Evolutionary conservation across 2,888 invertebrate genomes (phyloP), one percentile per base, ranked within the genome.

Genomic region (Bruchidius siliquastri): DNA sequence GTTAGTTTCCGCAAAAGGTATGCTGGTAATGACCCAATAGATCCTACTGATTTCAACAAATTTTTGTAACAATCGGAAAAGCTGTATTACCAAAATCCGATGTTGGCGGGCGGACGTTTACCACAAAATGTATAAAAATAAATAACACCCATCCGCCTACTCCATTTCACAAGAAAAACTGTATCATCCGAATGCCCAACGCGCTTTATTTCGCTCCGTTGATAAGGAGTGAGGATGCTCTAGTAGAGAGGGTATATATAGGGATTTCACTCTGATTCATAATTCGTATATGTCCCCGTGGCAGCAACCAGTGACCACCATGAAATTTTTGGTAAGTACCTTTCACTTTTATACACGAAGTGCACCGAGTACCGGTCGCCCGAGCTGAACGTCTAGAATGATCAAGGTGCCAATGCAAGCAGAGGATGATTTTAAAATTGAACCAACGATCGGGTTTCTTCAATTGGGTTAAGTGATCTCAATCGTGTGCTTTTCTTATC

Each of bases 261-360:
- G 75, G 76, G 80, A 80, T 77, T 79, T 78, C 87, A 77, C 77
- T 76, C 75, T 75, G 75, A 77, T 78, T 72, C 68, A 72, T 75
- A 77, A 76, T 77, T 79, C 75, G 80, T 79, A 77, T 77, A 79
- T 77, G 75, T 80, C 76, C 74, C 75, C 76, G 77, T 77, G 74
- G 76, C 75, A 73, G 72, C 78, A 85, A 84, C 85, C 84, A 82
- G 74, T 70, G 68, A 73, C 84, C 87, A 85, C 78, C 80, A 88
- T 88, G 88, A 88, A 86, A 83, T 83, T 84, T 81, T 81, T 87
- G 86, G 88, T 88, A 84, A 88, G 88, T 84, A 77, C 72, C 82
- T 82, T 82, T 81, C 83, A 79, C 81, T 81, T 77, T 72, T 68
- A 32, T 13, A 49, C 49, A 49, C 49, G 49, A 4, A 49, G 49